Evolutionary conservation across 1,140 invertebrate genomes (phyloP), one percentile per base, ranked within the genome.

Genomic region (Lordiphosa clarofinis): DNA sequence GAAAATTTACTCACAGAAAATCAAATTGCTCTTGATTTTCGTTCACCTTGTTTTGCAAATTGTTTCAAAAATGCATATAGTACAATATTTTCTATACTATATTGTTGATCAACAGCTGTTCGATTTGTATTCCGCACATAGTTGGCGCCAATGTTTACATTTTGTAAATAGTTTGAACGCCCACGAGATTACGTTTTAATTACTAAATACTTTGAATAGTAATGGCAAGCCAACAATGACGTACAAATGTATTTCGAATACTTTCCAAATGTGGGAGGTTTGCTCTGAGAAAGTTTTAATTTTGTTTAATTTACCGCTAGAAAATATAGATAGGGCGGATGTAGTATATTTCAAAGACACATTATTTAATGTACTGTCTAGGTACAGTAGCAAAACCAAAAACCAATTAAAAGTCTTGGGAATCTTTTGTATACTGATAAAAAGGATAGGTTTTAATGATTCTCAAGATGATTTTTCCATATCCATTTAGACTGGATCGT

Each of bases 71-170:
- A 6, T 33, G 42, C 33, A 39, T 24, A 48, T 56, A n/a, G n/a
- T n/a, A 56, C 52, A 43, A 24, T 11, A 7, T 2, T 15, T 10
- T 35, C 24, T 33, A 44, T 39, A 40, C 19, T 46, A 4, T 54
- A 39, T 28, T 64, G 15, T 28, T 56, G 8, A 35, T 53, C 36
- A 52, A 69, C 49, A 69, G 55, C 49, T 60, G 64, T 68, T 43
- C 6, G 19, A 49, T 37, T 49, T 49, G n/a, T 19, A 19, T 49
- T 4, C 9, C 33, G 15, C 47, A 13, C 24, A 48, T 24, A 35
- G 43, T 49, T 35, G 28, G 28, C 28, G 7, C 7, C 28, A 31
- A 47, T 68, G 64, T 68, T 68, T 68, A 68, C 64, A 6, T 59
- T 66, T 37, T 24, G 39, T 66, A 48, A 66, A 53, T 67, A 35